phyloP scores from a whole-genome alignment of 2,113 vertebrate species.

The Podiceps cristatus region DNA sequence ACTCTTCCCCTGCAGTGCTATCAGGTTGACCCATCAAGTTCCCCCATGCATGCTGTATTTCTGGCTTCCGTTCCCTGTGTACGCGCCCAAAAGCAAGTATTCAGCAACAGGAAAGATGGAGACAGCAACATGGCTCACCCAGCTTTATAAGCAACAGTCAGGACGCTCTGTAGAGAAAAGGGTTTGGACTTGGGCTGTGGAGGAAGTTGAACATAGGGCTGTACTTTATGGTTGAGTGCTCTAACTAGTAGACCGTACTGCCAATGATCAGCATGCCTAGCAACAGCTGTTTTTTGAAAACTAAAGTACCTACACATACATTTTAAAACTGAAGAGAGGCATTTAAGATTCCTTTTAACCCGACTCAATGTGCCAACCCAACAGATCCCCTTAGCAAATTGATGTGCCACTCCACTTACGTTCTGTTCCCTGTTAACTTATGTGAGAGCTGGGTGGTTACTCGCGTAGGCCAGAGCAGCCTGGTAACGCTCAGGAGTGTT shows the following conservation, averaged over 20 bases:
- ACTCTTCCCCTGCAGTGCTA: background rate
- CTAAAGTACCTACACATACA: background rate
- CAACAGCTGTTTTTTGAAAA: background rate
- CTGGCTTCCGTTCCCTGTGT: background rate
- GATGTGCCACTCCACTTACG: background rate
- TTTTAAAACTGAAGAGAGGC: background rate
- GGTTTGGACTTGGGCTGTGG: background rate
- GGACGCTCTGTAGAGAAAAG: background rate
- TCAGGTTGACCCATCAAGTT: background rate
- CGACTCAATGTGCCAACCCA: background rate
- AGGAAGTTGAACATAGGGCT: background rate
- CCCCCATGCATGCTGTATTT: background rate
- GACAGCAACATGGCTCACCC: background rate
- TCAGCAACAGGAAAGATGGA: background rate
- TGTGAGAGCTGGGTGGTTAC: background rate
- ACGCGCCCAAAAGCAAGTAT: background rate
- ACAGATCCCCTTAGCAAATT: background rate
- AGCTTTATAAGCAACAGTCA: background rate
- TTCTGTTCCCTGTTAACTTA: background rate
- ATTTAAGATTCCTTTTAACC: background rate
- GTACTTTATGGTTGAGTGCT: background rate
- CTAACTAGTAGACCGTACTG: background rate
- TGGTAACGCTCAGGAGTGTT: background rate
- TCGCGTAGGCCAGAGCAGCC: background rate
- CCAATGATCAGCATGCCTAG: background rate